phyloP scores from a whole-genome alignment of 2,113 vertebrate genomes.

The Channa argus region DNA sequence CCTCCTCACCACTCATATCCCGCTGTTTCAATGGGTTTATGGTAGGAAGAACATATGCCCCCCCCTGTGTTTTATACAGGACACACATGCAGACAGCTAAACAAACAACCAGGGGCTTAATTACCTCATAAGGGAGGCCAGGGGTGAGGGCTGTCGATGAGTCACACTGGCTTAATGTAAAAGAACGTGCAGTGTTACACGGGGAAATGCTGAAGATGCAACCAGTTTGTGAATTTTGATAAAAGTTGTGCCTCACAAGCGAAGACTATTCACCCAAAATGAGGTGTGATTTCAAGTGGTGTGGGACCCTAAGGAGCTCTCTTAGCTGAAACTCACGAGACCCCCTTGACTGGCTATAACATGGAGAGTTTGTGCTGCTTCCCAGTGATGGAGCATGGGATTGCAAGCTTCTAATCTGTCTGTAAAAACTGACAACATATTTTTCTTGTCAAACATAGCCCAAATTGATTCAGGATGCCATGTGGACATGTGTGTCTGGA shows the following conservation, averaged over 20 bases:
- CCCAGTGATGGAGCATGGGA: slow-evolving; percentile 2
- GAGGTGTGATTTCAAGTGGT: slow-evolving; percentile 4
- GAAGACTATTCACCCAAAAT: slow-evolving; percentile 25
- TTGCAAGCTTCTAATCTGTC: slow-evolving; percentile 25
- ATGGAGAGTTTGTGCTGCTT: not conserved
- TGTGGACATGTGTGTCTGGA: slow-evolving; percentile 31
- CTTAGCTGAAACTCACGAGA: slow-evolving; percentile 30
- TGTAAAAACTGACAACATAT: slow-evolving; percentile 2
- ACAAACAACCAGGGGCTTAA: slow-evolving; percentile 73
- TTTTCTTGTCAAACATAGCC: slow-evolving; percentile 22
- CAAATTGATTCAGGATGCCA: slow-evolving; percentile 38
- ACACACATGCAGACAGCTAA: slow-evolving; percentile 79
- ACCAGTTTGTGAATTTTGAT: slow-evolving; percentile 42
- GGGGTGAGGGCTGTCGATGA: slow-evolving; percentile 62
- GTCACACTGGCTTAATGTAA: slow-evolving; percentile 48
- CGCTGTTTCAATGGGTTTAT: slow-evolving; percentile 74
- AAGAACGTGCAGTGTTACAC: slow-evolving; percentile 27
- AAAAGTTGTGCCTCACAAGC: slow-evolving; percentile 17
- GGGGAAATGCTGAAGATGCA: slow-evolving; percentile 24
- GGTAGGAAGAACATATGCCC: slow-evolving; percentile 75
- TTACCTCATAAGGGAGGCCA: slow-evolving; percentile 71
- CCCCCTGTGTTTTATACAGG: slow-evolving; percentile 73
- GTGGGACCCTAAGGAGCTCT: slow-evolving; percentile 14
- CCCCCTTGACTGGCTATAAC: not conserved
- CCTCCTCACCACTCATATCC: slow-evolving; percentile 63